Conservation (phyloP, 2,797 vertebrate species). For the Arremon brunneinucha region DNA sequence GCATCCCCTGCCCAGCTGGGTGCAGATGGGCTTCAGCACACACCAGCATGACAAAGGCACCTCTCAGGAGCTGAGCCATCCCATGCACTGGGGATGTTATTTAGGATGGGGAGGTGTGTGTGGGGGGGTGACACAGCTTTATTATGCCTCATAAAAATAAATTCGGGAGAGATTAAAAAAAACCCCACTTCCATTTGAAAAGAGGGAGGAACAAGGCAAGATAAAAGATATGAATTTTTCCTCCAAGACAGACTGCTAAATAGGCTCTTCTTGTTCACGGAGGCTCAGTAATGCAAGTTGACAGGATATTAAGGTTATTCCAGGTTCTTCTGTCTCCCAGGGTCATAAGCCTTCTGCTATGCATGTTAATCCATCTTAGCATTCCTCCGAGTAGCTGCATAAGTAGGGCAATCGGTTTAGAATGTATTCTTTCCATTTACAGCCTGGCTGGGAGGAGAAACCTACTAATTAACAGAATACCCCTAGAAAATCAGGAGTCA, state of each 20-base stretch:
- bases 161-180: constrained; percentile 39
- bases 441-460: constrained; percentile 68
- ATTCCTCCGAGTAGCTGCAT: constrained; percentile 73
- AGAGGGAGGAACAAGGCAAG: constrained; percentile 47
- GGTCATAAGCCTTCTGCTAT: constrained; percentile 79
- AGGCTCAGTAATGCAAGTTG: constrained; percentile 84
- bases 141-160: constrained; percentile 11
- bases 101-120: not conserved
- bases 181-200: constrained; percentile 11
- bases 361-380: constrained; percentile 78
- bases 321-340: constrained; percentile 81
- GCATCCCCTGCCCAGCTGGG: not conserved
- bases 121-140: not conserved
- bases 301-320: constrained; percentile 87
- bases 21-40: not conserved
- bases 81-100: not conserved
- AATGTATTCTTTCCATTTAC: constrained; percentile 67
- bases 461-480: constrained; percentile 70
- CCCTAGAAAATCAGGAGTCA: constrained; percentile 51
- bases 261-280: constrained; percentile 79
- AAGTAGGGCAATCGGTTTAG: constrained; percentile 79
- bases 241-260: constrained; percentile 73
- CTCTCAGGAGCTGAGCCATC: not conserved
- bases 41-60: not conserved
- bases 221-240: constrained; percentile 58